phyloP scores from a whole-genome alignment of 2,797 vertebrate genomes.

The Falco biarmicus region DNA sequence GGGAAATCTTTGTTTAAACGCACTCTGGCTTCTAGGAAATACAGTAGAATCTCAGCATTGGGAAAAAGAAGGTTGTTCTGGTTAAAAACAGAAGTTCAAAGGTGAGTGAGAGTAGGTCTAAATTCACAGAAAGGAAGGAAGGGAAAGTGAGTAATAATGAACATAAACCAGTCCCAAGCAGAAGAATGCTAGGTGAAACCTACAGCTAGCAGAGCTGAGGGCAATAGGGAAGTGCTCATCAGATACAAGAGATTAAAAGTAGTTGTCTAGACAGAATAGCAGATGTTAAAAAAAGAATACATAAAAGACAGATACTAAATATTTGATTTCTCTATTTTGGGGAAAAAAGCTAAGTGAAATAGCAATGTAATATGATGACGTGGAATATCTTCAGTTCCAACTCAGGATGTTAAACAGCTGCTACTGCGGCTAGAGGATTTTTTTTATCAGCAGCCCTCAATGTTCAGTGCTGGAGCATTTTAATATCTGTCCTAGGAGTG shows the following conservation, averaged over 20 bases:
- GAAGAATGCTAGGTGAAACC: slow-evolving; percentile 2
- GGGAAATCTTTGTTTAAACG: neutral
- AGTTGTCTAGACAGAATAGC: slow-evolving; percentile 52
- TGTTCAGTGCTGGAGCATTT: neutral
- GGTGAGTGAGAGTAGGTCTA: neutral
- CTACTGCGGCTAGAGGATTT: neutral
- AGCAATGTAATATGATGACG: neutral
- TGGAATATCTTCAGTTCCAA: neutral
- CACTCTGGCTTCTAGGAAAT: neutral
- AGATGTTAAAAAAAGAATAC: neutral
- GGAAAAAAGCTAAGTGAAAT: neutral
- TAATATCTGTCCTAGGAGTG: neutral
- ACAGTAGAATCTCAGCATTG: rapidly evolving
- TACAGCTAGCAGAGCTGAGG: neutral
- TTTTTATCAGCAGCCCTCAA: neutral
- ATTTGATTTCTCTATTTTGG: slow-evolving; percentile 48
- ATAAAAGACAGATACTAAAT: slow-evolving; percentile 26
- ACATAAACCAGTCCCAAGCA: neutral
- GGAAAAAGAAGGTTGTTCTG: neutral
- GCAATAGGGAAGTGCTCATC: neutral
- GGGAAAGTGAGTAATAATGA: neutral
- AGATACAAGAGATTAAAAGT: neutral
- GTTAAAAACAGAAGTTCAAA: neutral
- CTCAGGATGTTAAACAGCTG: slow-evolving; percentile 20
- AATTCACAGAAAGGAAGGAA: neutral